Evolutionary conservation across 2,888 invertebrate genomes (phyloP), one percentile per base, ranked within the genome.

Genomic region (Phytoseiulus persimilis): DNA sequence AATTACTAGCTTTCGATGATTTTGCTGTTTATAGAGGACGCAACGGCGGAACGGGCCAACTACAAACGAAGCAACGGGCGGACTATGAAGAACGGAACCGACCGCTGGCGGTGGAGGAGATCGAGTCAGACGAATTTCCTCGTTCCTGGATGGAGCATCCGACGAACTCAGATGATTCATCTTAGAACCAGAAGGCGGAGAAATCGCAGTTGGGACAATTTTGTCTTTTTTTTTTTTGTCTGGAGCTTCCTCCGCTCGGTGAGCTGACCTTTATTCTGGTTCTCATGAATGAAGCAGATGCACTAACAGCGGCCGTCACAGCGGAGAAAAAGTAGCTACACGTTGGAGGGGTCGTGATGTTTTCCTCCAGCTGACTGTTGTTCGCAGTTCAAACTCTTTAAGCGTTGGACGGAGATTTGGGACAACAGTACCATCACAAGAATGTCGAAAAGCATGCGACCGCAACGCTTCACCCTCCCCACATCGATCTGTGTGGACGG

Each of bases 1-100:
- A 65, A 65, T 65, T 65, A 65, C 65, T 65, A 65, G 65, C 65
- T 65, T 65, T 65, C 65, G 65, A 65, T 65, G 65, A 65, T 65
- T 65, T 65, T 65, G 65, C 65, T 65, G 65, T 65, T 65, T 65
- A 65, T 65, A 65, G 65, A 65, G 65, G 28, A 65, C 65, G 65
- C 65, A 65, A 65, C 65, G 65, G 65, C 65, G 18, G 28, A 65
- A 6, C 28, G 65, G 18, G 65, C 11, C 9, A 65, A 14, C 9
- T 14, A 65, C 23, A 28, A 65, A 65, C 65, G 23, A 65, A 65
- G 39, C 65, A 65, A 28, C 18, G 65, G 18, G 18, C 18, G 28
- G 18, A 65, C 18, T 1, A 65, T 65, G 65, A 65, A 28, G 65
- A 65, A 28, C 65, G 1, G 18, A 65, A 46, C 14, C 14, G 28